phyloP scores from a whole-genome alignment of 1,140 invertebrate genomes.

The Cotesia vestalis region DNA sequence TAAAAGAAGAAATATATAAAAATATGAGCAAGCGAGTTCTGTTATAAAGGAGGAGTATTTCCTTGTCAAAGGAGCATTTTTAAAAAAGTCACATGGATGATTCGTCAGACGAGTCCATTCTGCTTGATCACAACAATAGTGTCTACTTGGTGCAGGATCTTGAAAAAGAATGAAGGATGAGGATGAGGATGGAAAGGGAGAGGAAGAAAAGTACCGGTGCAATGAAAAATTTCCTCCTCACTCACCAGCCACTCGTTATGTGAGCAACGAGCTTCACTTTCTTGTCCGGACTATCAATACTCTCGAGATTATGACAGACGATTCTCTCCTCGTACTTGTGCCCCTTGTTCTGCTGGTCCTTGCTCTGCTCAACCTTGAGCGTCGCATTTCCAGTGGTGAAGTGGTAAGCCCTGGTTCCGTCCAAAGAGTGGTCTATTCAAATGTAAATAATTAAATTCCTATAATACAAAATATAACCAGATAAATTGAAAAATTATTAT shows the following conservation, averaged over 20 bases:
- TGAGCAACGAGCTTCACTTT: constrained; percentile 65
- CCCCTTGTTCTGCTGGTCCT: constrained; percentile 36
- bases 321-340: constrained; percentile 60
- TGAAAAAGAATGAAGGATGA: constrained; percentile 1
- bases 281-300: constrained; percentile 50
- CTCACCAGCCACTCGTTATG: constrained; percentile 69
- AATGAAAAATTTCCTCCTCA: constrained; percentile 35
- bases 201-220: constrained; percentile 1
- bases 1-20: constrained; percentile 32
- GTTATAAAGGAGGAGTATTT: constrained; percentile 19
- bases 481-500: neutral
- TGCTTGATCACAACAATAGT: constrained; percentile 8
- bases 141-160: neutral
- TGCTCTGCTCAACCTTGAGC: constrained; percentile 53
- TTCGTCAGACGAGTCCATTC: constrained; percentile 25
- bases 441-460: too few relatives aligned
- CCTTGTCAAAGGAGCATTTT: constrained; percentile 27
- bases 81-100: constrained; percentile 19
- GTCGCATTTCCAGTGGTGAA: constrained; percentile 68
- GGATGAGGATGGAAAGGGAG: neutral
- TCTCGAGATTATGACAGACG: constrained; percentile 62
- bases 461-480: constrained; percentile 49
- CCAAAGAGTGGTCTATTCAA: constrained; percentile 63
- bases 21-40: neutral
- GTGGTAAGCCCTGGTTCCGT: constrained; percentile 66